phyloP scores from a whole-genome alignment of 2,113 vertebrate species.

The Rattus rattus region DNA sequence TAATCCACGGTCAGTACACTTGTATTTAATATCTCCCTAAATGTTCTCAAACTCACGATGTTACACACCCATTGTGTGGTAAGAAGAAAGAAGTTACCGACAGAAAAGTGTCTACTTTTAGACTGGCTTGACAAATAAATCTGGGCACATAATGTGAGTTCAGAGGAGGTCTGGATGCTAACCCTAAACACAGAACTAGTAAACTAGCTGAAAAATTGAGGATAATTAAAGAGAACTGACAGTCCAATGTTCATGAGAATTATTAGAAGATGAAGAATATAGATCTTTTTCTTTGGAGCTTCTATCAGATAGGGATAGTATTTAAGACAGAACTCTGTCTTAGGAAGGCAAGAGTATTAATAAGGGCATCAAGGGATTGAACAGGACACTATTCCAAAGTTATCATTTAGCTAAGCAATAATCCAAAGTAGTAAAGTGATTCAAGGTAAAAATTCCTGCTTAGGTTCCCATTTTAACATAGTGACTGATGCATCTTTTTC shows the following conservation, averaged over 20 bases:
- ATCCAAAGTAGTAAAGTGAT: background rate
- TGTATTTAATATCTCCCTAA: background rate
- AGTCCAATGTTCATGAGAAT: background rate
- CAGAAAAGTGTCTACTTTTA: background rate
- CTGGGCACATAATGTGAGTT: background rate
- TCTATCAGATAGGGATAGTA: background rate
- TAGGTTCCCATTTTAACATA: background rate
- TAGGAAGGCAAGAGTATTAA: background rate
- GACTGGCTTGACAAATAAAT: background rate
- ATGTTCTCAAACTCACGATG: background rate
- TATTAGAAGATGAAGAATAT: background rate
- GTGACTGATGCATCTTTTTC: background rate
- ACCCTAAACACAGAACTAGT: background rate
- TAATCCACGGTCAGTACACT: accelerated
- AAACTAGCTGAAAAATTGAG: background rate
- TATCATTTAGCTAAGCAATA: slow-evolving; percentile 18
- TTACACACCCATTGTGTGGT: background rate
- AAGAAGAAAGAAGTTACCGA: background rate
- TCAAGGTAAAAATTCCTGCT: background rate
- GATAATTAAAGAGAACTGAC: background rate
- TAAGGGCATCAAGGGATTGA: background rate
- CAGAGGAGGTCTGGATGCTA: background rate
- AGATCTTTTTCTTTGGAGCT: background rate
- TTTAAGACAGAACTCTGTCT: background rate
- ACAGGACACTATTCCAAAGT: slow-evolving; percentile 12